Evolutionary conservation across 2,888 invertebrate species (phyloP), one percentile per base, ranked within the genome.

Genomic region (Pollenia labialis): DNA sequence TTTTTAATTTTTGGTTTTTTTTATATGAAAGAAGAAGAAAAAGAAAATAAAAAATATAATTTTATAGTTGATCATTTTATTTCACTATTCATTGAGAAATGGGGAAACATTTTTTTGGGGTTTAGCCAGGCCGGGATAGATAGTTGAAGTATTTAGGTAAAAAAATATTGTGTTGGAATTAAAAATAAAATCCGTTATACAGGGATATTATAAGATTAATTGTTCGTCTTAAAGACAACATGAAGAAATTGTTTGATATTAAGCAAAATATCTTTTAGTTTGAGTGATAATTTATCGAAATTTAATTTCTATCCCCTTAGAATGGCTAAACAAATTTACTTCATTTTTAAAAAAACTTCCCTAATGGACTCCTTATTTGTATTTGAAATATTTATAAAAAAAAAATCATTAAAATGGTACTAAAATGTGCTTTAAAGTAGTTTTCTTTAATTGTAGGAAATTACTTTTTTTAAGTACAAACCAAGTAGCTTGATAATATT

Each of bases 121-220:
- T 52, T 64, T 79, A 66, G 83, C 83, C 64, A 58, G 79, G 79
- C 60, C 68, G 77, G 83, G 83, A 50, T 64, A 72, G 9, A 64
- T 7, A 66, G 42, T 11, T 60, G 44, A 8, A 58, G 62, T 76
- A 54, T 48, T 42, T 18, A 42, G 48, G 10, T 23, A 68, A n/a
- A n/a, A 50, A 14, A 32, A 44, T 64, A 14, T 32, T 71, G 44
- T 62, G 40, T 14, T 56, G 12, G 32, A 40, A 46, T 68, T 23
- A 12, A 60, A 4, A 79, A 69, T 16, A n/a, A 14, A 23, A 58
- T 56, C 77, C 83, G 62, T 11, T 58, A 72, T 62, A 71, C 32
- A 71, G 50, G 68, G 44, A 68, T 68, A 71, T 76, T 79, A 48
- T 62, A 32, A 32, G 6, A 32, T 32, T 6, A 6, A 32, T 52